Evolutionary conservation across 2,113 vertebrate species (phyloP).

Genomic region (Oreochromis tanganicae): DNA sequence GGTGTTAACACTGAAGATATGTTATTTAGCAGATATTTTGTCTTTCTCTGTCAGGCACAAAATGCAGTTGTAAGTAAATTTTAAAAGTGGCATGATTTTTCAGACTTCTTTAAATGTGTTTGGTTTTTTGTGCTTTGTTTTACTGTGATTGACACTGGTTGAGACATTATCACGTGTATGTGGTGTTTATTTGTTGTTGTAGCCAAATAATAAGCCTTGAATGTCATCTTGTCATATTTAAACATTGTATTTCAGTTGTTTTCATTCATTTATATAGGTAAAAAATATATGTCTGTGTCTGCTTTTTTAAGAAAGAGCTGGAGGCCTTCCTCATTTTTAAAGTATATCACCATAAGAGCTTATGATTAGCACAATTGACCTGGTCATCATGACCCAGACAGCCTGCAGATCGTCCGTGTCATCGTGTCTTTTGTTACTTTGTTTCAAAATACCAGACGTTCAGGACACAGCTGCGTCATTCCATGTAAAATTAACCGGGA

Average conservation of each 20-base stretch:
- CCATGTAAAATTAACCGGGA: neutral
- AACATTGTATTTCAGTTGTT: neutral
- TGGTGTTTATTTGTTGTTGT: neutral
- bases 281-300: neutral
- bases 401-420: neutral
- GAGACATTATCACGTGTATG: slow-evolving; percentile 2
- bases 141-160: neutral
- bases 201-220: neutral
- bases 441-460: neutral
- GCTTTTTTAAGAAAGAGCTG: neutral
- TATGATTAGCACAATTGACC: neutral
- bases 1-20: neutral
- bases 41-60: slow-evolving; percentile 48
- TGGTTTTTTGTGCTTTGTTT: neutral
- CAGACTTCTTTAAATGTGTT: neutral
- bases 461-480: neutral
- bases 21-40: slow-evolving; percentile 23
- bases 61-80: slow-evolving; percentile 62
- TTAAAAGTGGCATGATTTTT: slow-evolving; percentile 17
- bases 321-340: neutral
- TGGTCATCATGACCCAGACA: neutral
- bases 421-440: neutral
- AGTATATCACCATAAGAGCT: neutral
- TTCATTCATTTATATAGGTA: neutral
- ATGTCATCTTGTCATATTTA: neutral